Percentiles rank a stretch among this genome's conserved stretches.
phyloP scores from a whole-genome alignment of 2,797 vertebrate species.

The Synaphobranchus kaupii region DNA sequence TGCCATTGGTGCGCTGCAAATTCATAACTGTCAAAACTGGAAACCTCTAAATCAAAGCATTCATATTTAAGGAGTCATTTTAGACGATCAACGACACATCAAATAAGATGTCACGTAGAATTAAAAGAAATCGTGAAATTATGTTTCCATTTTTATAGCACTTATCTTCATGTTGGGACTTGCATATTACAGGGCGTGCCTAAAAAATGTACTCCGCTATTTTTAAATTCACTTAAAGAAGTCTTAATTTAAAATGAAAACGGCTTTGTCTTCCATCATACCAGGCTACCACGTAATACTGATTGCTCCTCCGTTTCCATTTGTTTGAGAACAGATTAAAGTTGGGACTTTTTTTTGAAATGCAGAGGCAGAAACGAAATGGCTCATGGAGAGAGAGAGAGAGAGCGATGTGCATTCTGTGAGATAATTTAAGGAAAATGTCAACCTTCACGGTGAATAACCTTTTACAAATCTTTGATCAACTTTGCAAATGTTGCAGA shows the following conservation, averaged over 20 bases:
- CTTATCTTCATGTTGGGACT: neutral
- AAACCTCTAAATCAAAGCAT: neutral
- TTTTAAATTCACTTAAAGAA: neutral
- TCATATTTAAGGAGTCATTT: neutral
- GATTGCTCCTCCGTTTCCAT: neutral
- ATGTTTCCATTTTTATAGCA: neutral
- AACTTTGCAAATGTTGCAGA: neutral
- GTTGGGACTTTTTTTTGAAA: neutral
- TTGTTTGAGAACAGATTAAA: neutral
- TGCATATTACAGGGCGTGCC: neutral
- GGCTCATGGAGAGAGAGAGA: neutral
- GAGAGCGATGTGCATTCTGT: neutral
- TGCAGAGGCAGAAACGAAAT: neutral
- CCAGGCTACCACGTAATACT: neutral
- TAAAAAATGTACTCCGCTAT: neutral
- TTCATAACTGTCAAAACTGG: neutral
- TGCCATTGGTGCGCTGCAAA: neutral
- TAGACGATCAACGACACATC: neutral
- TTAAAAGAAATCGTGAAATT: neutral
- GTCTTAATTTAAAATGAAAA: neutral
- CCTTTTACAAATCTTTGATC: neutral
- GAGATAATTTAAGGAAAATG: slow-evolving; percentile 38
- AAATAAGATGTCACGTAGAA: neutral
- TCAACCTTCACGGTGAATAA: slow-evolving; percentile 32
- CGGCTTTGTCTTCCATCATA: neutral